Percentiles rank a stretch among this genome's conserved stretches.
Conservation (phyloP, 2,113 vertebrate species). For the Pteropus alecto region DNA sequence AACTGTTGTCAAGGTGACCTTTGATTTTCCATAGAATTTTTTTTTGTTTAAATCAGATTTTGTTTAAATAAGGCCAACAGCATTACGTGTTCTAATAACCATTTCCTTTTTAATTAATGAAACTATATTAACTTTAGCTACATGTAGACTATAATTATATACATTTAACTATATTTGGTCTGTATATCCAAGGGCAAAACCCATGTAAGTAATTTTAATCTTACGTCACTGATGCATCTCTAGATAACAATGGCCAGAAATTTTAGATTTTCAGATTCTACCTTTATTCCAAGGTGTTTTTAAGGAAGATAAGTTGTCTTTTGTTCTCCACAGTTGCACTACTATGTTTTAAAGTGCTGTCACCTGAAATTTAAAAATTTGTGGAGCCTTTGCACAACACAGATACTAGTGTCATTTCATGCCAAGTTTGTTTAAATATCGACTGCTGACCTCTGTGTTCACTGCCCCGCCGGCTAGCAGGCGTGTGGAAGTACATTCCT, state of each 20-base stretch:
- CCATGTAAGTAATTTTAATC: neutral
- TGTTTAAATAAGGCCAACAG: neutral
- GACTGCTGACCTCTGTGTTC: neutral
- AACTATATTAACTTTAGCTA: neutral
- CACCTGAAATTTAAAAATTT: neutral
- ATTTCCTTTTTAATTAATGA: neutral
- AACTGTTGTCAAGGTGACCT: neutral
- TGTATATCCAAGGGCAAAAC: neutral
- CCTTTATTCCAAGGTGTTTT: neutral
- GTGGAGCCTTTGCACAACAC: neutral
- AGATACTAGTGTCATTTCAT: neutral
- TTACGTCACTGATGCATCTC: neutral
- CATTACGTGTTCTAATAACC: neutral
- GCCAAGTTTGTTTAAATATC: neutral
- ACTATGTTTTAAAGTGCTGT: neutral
- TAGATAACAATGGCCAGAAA: neutral
- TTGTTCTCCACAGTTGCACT: neutral
- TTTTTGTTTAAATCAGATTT: neutral
- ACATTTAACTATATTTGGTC: neutral
- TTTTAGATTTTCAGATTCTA: neutral
- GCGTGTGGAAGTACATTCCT: neutral
- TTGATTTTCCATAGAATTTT: conserved; percentile 20
- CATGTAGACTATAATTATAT: neutral
- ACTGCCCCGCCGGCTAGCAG: neutral
- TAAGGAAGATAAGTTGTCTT: neutral